A percentile compares a stretch with the other conserved stretches of the same genome.
Evolutionary conservation across 2,888 invertebrate genomes (phyloP).

Genomic region (Boloria selene): DNA sequence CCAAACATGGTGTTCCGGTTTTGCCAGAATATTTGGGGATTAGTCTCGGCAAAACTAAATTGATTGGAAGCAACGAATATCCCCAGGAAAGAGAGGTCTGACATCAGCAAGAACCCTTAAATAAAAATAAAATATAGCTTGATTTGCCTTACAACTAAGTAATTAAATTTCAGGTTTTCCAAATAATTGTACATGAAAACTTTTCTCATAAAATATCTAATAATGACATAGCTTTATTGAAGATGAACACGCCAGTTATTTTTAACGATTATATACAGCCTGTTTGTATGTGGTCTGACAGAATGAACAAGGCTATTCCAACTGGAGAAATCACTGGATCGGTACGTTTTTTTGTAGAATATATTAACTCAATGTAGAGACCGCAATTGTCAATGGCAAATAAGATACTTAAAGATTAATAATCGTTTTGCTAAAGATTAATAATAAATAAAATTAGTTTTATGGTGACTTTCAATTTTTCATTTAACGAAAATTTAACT

Average conservation of each 20-base stretch:
- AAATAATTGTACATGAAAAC: slow-evolving; percentile 49
- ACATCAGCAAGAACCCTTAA: not conserved
- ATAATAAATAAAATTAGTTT: no score
- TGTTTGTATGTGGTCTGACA: slow-evolving; percentile 54
- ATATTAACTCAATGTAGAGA: no score
- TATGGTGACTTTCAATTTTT: no score
- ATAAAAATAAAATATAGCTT: not conserved
- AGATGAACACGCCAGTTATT: slow-evolving; percentile 49
- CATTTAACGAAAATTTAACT: no score
- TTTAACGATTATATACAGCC: slow-evolving; percentile 58
- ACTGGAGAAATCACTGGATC: not conserved
- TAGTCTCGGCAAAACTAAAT: not conserved
- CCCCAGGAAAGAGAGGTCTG: not conserved
- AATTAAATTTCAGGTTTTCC: slow-evolving; percentile 46
- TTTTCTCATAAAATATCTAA: slow-evolving; percentile 43
- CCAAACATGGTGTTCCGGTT: not conserved
- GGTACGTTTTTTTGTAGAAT: not conserved
- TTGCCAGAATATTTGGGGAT: not conserved
- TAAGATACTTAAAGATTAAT: no score
- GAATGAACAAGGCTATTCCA: slow-evolving; percentile 4
- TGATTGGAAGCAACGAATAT: not conserved
- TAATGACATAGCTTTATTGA: slow-evolving; percentile 58
- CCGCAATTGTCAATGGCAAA: no score
- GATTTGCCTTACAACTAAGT: not conserved
- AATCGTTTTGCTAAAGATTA: no score